Evolutionary conservation across 2,888 invertebrate species (phyloP).

Genomic region (Tetanocera ferruginea): DNA sequence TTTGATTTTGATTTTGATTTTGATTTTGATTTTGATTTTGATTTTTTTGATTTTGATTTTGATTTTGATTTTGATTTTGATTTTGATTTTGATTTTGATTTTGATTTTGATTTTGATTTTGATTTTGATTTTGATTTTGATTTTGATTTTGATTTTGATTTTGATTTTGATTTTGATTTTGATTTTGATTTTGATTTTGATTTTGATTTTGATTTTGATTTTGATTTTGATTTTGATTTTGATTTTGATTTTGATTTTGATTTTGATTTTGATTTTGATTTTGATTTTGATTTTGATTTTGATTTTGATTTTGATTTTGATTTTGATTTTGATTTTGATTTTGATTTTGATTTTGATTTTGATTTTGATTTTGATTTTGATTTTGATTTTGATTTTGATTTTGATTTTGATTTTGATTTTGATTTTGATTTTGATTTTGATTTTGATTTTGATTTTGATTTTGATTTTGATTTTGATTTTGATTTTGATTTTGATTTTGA

Average conservation of each 20-base stretch:
- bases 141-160: neutral
- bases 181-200: neutral
- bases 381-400: neutral
- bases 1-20: neutral
- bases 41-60: no score
- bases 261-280: neutral
- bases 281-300: neutral
- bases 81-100: neutral
- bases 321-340: neutral
- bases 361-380: neutral
- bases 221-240: neutral
- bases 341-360: neutral
- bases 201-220: neutral
- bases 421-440: neutral
- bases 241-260: neutral
- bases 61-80: neutral
- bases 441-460: neutral
- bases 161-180: neutral
- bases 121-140: neutral
- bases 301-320: neutral
- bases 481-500: neutral
- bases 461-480: neutral
- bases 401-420: neutral
- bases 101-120: neutral
- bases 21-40: neutral